Percentiles rank a stretch among this genome's conserved stretches.
Conservation (phyloP, 2,797 vertebrate species). For the Sebastes oblongus region DNA sequence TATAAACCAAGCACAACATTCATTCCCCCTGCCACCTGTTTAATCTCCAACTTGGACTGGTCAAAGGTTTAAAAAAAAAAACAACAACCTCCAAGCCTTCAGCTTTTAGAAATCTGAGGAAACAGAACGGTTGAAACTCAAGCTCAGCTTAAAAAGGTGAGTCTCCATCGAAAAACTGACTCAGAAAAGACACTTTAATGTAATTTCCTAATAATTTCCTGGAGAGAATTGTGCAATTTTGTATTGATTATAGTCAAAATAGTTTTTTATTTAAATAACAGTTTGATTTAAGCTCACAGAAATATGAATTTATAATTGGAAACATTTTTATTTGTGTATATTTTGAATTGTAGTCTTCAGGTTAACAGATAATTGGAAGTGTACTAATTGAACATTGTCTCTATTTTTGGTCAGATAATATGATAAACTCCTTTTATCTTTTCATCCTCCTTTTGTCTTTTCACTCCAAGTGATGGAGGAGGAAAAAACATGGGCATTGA, state of each 20-base stretch:
- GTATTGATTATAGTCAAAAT: not conserved
- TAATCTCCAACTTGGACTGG: slow-evolving; percentile 1
- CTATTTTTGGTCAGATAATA: not conserved
- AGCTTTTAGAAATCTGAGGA: not conserved
- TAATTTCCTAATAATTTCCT: not conserved
- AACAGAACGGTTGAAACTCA: too few relatives aligned
- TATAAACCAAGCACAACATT: not conserved
- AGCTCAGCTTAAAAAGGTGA: not conserved
- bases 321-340: not conserved
- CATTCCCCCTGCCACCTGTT: not conserved
- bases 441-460: not conserved
- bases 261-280: not conserved
- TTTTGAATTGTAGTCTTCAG: not conserved
- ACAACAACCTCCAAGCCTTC: not conserved
- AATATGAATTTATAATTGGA: not conserved
- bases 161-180: not conserved
- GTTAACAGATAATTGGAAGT: not conserved
- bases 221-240: not conserved
- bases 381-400: not conserved
- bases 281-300: not conserved
- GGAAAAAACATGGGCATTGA: slow-evolving; percentile 65
- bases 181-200: not conserved
- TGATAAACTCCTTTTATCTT: not conserved
- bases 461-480: slow-evolving; percentile 57
- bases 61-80: not conserved